A percentile compares a stretch with the other conserved stretches of the same genome.
Conservation (phyloP, 2,888 invertebrate species). For the Parochlus steinenii region DNA sequence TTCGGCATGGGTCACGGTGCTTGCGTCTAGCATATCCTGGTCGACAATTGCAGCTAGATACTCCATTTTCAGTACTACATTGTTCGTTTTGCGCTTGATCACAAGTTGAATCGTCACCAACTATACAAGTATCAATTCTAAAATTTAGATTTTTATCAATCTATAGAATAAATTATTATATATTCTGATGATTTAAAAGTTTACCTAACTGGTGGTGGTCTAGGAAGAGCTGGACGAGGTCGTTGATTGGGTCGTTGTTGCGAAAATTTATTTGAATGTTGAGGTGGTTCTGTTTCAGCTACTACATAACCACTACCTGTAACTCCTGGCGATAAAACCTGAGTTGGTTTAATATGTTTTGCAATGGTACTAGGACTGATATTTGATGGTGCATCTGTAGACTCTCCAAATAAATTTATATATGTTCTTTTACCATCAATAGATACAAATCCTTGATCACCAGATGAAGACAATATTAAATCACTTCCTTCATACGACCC, state of each 20-base stretch:
- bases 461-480: slow-evolving; percentile 63
- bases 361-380: slow-evolving; percentile 22
- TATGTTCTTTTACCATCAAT: slow-evolving; percentile 84
- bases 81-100: slow-evolving; percentile 75
- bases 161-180: too few species aligned
- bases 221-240: slow-evolving; percentile 25
- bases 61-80: slow-evolving; percentile 70
- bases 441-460: slow-evolving; percentile 74
- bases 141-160: too few species aligned
- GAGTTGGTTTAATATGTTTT: slow-evolving; percentile 22
- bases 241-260: neutral
- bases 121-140: slow-evolving; percentile 83
- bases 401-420: slow-evolving; percentile 63
- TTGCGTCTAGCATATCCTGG: slow-evolving; percentile 57
- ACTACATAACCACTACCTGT: slow-evolving; percentile 50
- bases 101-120: slow-evolving; percentile 82
- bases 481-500: slow-evolving; percentile 32
- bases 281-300: slow-evolving; percentile 38
- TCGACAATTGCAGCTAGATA: slow-evolving; percentile 76
- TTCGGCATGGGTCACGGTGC: slow-evolving; percentile 58
- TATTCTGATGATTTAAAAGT: slow-evolving; percentile 50
- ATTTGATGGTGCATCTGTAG: slow-evolving; percentile 28
- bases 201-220: slow-evolving; percentile 39
- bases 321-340: slow-evolving; percentile 24
- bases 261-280: too few species aligned